Conservation (phyloP, 2,113 vertebrate genomes). For the Callospermophilus lateralis region DNA sequence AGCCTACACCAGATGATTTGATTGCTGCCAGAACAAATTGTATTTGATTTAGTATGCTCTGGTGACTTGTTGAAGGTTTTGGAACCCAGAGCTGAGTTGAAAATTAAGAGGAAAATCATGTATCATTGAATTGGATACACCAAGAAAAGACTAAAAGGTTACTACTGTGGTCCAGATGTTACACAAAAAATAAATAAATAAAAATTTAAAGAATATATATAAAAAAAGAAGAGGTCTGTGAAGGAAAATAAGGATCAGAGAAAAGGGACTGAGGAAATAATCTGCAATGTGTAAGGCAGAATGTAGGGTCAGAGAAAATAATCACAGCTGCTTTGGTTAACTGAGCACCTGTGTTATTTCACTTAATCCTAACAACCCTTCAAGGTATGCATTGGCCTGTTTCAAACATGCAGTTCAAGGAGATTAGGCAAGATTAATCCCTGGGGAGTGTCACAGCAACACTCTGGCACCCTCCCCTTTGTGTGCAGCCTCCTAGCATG, state of each 20-base stretch:
- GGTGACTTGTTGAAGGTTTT: neutral
- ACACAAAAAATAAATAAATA: neutral
- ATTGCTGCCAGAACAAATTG: neutral
- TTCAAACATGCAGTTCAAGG: neutral
- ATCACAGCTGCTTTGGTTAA: neutral
- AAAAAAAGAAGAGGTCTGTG: neutral
- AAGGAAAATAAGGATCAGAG: neutral
- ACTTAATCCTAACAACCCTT: neutral
- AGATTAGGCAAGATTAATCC: too few species aligned
- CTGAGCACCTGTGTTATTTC: neutral
- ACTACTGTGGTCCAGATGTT: neutral
- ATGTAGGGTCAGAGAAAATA: neutral
- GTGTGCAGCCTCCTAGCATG: accelerated
- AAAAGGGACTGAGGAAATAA: neutral
- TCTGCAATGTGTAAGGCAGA: neutral
- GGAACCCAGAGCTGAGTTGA: neutral
- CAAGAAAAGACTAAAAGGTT: neutral
- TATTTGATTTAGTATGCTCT: neutral
- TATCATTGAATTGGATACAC: neutral
- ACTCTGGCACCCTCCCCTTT: neutral
- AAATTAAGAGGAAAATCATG: neutral
- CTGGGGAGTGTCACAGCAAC: neutral
- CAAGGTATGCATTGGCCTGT: neutral
- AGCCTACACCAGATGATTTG: neutral
- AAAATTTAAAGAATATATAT: too few species aligned